These are phyloP conservation scores for Phodopus roborovskii DNA, from an alignment of 2,113 vertebrate genomes.

Conservation along the genomic window DNA sequence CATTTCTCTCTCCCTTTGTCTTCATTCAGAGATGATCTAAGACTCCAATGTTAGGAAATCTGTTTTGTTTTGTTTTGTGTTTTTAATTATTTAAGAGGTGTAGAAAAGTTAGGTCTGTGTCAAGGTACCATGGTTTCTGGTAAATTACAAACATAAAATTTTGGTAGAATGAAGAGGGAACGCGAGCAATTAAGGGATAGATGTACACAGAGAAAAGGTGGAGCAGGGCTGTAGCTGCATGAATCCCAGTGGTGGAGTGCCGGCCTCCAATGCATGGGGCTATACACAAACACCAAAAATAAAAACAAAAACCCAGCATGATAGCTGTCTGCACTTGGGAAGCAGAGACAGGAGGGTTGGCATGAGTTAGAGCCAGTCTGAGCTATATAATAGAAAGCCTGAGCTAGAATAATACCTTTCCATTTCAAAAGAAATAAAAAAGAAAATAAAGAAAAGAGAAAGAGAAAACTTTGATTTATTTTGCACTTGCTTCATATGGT, in stretches of 20 bases:
- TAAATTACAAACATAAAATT: not conserved
- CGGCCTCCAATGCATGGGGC: not conserved
- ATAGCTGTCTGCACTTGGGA: not conserved
- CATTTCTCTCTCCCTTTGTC: constrained; percentile 32
- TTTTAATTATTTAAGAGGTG: not conserved
- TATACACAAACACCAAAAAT: not conserved
- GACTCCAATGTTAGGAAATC: not conserved
- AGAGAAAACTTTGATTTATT: not conserved
- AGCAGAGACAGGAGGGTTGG: not conserved
- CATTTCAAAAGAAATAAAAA: not conserved
- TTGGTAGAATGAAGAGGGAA: not conserved
- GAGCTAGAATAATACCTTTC: not conserved
- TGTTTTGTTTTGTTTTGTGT: not conserved
- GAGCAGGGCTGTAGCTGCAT: not conserved
- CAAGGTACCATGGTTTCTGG: not conserved
- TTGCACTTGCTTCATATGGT: not conserved
- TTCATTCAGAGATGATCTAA: constrained; percentile 15
- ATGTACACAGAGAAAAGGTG: not conserved
- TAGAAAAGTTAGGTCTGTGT: not conserved
- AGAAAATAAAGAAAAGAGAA: too few relatives aligned
- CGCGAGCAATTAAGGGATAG: not conserved
- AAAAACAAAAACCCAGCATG: not conserved
- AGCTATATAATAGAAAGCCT: not conserved
- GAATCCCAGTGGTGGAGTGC: too few relatives aligned
- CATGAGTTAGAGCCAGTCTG: not conserved